These are phyloP conservation scores for Zele albiditarsus DNA, from an alignment of 2,888 invertebrate genomes.

Conservation along the genomic window DNA sequence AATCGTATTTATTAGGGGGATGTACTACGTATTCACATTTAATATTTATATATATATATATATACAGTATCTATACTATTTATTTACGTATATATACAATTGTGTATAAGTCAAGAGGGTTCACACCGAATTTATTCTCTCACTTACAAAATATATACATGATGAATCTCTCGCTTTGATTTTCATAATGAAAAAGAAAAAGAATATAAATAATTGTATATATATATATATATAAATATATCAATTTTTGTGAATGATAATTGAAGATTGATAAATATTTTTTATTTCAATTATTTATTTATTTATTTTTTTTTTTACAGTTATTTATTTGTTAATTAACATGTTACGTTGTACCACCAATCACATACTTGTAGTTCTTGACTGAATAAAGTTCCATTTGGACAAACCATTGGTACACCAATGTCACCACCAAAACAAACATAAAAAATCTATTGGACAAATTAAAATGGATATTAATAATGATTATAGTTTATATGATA, in stretches of 20 bases:
- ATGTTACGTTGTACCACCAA: conserved; percentile 69
- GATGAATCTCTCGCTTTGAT: not conserved
- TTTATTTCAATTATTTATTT: not conserved
- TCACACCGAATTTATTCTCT: conserved; percentile 35
- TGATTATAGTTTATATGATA: no score
- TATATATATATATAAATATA: no score
- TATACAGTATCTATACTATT: not conserved
- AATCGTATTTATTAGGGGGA: conserved; percentile 4
- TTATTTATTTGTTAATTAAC: conserved; percentile 47
- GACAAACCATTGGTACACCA: conserved; percentile 67
- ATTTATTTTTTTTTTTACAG: not conserved
- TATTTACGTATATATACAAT: not conserved
- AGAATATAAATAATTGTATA: not conserved
- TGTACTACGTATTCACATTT: not conserved
- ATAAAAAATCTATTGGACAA: conserved; percentile 62
- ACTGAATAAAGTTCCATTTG: conserved; percentile 68
- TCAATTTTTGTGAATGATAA: no score
- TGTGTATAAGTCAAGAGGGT: conserved; percentile 38
- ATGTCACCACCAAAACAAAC: conserved; percentile 65
- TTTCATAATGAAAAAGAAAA: not conserved
- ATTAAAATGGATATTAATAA: not conserved
- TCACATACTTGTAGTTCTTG: conserved; percentile 67
- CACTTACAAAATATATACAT: conserved; percentile 36
- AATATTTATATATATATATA: not conserved
- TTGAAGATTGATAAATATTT: not conserved